Evolutionary conservation across 1,140 invertebrate genomes (phyloP).

Genomic region (Cephus cinctus): DNA sequence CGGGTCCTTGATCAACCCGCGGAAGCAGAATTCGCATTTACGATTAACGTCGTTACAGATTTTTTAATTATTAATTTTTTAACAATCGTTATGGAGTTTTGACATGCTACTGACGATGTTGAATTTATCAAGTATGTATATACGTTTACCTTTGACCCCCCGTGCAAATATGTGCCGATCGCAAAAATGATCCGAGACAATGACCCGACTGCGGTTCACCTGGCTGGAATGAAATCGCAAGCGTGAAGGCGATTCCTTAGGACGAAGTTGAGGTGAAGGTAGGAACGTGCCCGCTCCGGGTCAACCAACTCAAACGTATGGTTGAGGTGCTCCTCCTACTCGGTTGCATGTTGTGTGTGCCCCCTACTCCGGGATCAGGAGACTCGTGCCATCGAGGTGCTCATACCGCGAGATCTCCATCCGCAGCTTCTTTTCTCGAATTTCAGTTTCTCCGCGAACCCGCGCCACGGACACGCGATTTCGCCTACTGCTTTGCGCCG

Average conservation of each 20-base stretch:
- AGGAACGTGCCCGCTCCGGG: slow-evolving; percentile 45
- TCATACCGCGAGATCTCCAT: slow-evolving; percentile 4
- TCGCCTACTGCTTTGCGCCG: slow-evolving; percentile 24
- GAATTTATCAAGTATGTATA: no score
- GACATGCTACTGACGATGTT: no score
- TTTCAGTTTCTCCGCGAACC: slow-evolving; percentile 8
- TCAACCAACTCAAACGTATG: slow-evolving; percentile 53
- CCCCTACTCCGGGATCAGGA: slow-evolving; percentile 29
- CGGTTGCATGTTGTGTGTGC: slow-evolving; percentile 36
- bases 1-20: no score
- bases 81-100: no score
- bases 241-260: slow-evolving; percentile 47
- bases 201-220: slow-evolving; percentile 17
- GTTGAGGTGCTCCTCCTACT: slow-evolving; percentile 20
- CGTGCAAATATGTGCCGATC: no score
- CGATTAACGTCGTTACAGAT: no score
- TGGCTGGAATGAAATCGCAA: slow-evolving; percentile 49
- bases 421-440: slow-evolving; percentile 1
- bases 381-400: slow-evolving; percentile 30
- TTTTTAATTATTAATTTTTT: no score
- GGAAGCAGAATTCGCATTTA: no score
- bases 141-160: no score
- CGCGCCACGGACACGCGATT: slow-evolving; percentile 10
- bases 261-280: slow-evolving; percentile 46
- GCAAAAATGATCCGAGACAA: no score